A percentile compares a stretch with the other conserved stretches of the same genome.
Conservation (phyloP, 2,797 vertebrate species). For the Microctenopoma steveboyesi region DNA sequence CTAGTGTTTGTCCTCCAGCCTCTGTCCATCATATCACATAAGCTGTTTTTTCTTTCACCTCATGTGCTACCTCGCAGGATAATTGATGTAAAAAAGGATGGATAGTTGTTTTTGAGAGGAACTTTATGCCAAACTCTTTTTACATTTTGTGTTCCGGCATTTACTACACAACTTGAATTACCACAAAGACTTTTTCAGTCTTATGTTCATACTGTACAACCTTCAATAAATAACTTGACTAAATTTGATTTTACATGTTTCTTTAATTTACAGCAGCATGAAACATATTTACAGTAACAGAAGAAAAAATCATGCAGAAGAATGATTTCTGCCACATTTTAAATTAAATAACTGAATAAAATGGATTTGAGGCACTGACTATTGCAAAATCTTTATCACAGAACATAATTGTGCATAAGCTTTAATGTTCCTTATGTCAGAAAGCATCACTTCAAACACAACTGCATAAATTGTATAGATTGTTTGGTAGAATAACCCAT, state of each 20-base stretch:
- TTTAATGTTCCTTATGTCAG: neutral
- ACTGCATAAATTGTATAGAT: neutral
- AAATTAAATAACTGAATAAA: constrained; percentile 24
- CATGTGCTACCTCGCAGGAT: constrained; percentile 45
- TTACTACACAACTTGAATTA: constrained; percentile 19
- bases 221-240: constrained; percentile 62
- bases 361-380: constrained; percentile 13
- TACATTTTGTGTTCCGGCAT: constrained; percentile 20
- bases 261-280: constrained; percentile 65
- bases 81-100: constrained; percentile 16
- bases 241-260: constrained; percentile 18
- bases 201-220: constrained; percentile 46
- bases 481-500: neutral
- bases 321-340: constrained; percentile 19
- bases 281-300: constrained; percentile 56
- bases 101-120: constrained; percentile 16
- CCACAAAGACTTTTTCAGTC: constrained; percentile 24
- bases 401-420: neutral
- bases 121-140: constrained; percentile 31
- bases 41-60: constrained; percentile 38
- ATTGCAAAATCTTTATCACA: neutral
- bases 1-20: constrained; percentile 37
- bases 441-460: constrained; percentile 10
- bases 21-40: constrained; percentile 39
- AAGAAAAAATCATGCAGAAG: constrained; percentile 17